Evolutionary conservation across 2,113 vertebrate genomes (phyloP), one percentile per base, ranked within the genome.

Genomic region (Ancistrus triradiatus): DNA sequence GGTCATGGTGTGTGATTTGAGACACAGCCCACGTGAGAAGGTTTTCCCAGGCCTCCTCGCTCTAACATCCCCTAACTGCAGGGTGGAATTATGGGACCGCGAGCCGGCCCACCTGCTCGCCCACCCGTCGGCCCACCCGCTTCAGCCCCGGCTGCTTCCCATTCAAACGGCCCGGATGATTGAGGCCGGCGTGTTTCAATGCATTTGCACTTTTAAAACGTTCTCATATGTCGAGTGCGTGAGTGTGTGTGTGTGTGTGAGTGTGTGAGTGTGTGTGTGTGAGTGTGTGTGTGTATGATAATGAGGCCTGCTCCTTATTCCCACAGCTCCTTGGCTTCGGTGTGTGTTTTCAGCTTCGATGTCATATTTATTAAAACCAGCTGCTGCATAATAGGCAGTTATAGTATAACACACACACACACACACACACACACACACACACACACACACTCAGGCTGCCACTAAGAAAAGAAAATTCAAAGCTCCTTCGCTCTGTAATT

Each of bases 301-400:
- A 73, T 75, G 73, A 70, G 69, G 74, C 57, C 58, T 63, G 66
- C 47, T 75, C 43, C 17, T 49, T 72, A 73, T 74, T 69, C 70
- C 77, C 77, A 78, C 77, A 80, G 60, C 78, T 76, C 79, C 74
- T 74, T 86, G 84, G 83, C 78, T 76, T 47, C 46, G 25, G 21
- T 68, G 44, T 31, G 37, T 33, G 53, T 61, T 75, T 70, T 68
- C 77, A 77, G 79, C 57, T 84, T 82, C 74, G 78, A 80, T 73
- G 71, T 70, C 76, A 69, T 70, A 40, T 76, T 84, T 84, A 88
- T 87, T 89, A 81, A 85, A 88, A 87, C 83, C 87, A 88, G 80
- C 79, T 88, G 84, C 71, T 83, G 77, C 85, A 86, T 50, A 88
- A 89, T 87, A 88, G 81, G 74, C 72, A 85, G 81, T 68, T 83